These are phyloP conservation scores for Notothenia coriiceps DNA, from an alignment of 2,113 vertebrate genomes.

Conservation along the genomic window DNA sequence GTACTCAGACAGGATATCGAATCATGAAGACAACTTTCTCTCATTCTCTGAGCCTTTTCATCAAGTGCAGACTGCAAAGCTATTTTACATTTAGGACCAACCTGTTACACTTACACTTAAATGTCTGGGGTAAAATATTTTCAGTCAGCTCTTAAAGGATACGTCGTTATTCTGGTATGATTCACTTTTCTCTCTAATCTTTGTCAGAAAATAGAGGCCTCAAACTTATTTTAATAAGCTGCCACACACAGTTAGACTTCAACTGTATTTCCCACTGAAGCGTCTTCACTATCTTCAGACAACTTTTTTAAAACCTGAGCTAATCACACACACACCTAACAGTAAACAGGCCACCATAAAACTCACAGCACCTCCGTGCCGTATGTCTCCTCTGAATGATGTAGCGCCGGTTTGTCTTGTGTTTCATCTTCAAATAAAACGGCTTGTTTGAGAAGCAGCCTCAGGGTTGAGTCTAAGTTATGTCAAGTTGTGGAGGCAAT, in stretches of 20 bases:
- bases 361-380: constrained; percentile 1
- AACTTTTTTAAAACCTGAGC: constrained; percentile 39
- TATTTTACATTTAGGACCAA: background rate
- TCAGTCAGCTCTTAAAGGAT: background rate
- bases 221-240: constrained; percentile 51
- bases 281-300: constrained; percentile 57
- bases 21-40: background rate
- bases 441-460: constrained; percentile 19
- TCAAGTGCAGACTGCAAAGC: background rate
- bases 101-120: background rate
- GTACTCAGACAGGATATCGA: background rate
- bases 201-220: constrained; percentile 30
- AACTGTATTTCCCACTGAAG: constrained; percentile 13
- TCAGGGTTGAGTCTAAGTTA: constrained; percentile 8
- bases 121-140: constrained; percentile 1
- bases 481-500: background rate
- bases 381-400: constrained; percentile 31
- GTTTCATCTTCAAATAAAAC: constrained; percentile 38
- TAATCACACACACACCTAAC: constrained; percentile 47
- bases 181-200: constrained; percentile 49
- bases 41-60: constrained; percentile 7
- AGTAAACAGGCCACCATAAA: constrained; percentile 44
- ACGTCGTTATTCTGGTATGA: constrained; percentile 25
- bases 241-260: constrained; percentile 19
- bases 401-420: constrained; percentile 18